A percentile compares a stretch with the other conserved stretches of the same genome.
Conservation (phyloP, 1,140 invertebrate genomes). For the Lepidurus couesii region DNA sequence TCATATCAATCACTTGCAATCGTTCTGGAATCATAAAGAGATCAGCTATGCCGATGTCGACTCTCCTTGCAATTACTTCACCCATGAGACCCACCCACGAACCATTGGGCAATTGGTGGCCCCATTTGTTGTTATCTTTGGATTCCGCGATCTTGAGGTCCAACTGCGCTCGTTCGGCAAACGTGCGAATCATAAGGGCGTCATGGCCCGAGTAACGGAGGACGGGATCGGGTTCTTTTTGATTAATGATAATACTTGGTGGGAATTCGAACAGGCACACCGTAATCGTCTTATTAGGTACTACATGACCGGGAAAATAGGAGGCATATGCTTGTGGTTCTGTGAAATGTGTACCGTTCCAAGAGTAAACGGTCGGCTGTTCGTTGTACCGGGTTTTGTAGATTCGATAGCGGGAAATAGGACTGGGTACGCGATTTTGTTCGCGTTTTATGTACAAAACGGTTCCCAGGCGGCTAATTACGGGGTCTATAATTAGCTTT, state of each 20-base stretch:
- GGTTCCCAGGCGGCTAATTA: not conserved
- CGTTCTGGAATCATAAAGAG: conserved; percentile 37
- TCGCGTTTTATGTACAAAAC: not conserved
- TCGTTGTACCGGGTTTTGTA: conserved; percentile 3
- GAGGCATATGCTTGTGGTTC: not conserved
- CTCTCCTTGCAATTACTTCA: conserved; percentile 34
- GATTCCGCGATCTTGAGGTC: conserved; percentile 35
- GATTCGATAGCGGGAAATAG: not conserved
- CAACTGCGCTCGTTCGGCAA: conserved; percentile 36
- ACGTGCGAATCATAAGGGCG: conserved; percentile 23
- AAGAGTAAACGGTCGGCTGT: not conserved
- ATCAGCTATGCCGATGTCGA: conserved; percentile 38
- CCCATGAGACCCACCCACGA: conserved; percentile 39
- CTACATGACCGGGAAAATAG: not conserved
- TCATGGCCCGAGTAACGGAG: conserved; percentile 19
- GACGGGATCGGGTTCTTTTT: not conserved
- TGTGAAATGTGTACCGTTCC: not conserved
- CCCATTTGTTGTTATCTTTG: conserved; percentile 39
- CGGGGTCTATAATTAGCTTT: not conserved
- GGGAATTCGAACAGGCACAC: not conserved
- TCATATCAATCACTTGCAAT: conserved; percentile 33
- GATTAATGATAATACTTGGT: not conserved
- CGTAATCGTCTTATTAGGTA: conserved; percentile 11
- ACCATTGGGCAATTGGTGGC: conserved; percentile 36
- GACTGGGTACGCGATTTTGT: not conserved